These are phyloP conservation scores for Abramis brama DNA, from an alignment of 2,113 vertebrate species.

Conservation along the genomic window DNA sequence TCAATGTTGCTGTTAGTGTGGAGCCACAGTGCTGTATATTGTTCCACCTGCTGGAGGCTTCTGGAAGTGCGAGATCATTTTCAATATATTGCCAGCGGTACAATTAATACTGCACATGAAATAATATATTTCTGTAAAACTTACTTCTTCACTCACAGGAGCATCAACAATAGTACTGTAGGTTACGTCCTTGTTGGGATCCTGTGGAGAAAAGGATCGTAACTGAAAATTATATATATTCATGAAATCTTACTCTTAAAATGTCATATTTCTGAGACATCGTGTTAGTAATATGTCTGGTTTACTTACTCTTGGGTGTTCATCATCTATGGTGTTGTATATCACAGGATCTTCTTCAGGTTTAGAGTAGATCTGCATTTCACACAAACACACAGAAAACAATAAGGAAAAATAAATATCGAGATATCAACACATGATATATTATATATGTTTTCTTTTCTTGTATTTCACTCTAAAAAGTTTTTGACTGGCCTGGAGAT, in stretches of 20 bases:
- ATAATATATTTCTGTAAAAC: neutral
- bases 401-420: neutral
- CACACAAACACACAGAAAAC: neutral
- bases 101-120: neutral
- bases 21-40: neutral
- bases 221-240: neutral
- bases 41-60: neutral
- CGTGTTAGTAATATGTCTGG: neutral
- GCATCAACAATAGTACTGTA: neutral
- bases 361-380: neutral
- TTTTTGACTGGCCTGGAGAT: too few relatives aligned
- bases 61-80: neutral
- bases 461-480: too few relatives aligned
- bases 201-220: neutral
- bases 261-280: too few relatives aligned
- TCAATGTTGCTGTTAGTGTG: neutral
- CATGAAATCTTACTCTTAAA: neutral
- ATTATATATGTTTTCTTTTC: too few relatives aligned
- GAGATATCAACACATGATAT: neutral
- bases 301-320: neutral
- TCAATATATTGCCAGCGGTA: neutral
- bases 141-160: neutral
- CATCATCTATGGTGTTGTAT: conserved; percentile 20
- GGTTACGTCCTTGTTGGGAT: neutral
- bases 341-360: neutral